These are phyloP conservation scores for Dipodomys spectabilis DNA, from an alignment of 2,113 vertebrate genomes.

Conservation along the genomic window DNA sequence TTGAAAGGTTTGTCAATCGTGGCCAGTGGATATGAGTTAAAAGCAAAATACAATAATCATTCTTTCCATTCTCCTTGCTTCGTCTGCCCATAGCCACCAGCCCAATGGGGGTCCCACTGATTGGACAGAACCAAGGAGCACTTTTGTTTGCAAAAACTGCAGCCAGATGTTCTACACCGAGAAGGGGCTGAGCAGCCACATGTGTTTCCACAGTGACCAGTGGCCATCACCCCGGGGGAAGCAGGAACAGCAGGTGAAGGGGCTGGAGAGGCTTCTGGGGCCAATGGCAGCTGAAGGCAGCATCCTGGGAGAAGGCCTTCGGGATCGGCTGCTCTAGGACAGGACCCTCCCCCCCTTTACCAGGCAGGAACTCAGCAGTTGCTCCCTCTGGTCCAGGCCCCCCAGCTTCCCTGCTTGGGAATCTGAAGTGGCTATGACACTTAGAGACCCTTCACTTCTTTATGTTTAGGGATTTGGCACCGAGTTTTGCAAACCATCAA, in stretches of 20 bases:
- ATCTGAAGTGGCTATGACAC: background rate
- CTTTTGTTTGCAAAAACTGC: slow-evolving; percentile 66
- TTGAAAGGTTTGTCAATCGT: background rate
- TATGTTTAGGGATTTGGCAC: slow-evolving; percentile 39
- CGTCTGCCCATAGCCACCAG: slow-evolving; percentile 47
- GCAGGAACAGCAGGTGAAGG: slow-evolving; percentile 81
- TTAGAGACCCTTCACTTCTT: background rate
- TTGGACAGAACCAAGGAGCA: slow-evolving; percentile 36
- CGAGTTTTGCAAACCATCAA: slow-evolving; percentile 61
- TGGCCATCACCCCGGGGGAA: slow-evolving; percentile 67
- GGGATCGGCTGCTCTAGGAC: background rate
- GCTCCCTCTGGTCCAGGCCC: no score
- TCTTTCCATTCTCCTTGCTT: background rate
- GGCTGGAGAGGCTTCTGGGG: accelerated
- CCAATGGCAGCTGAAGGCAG: background rate
- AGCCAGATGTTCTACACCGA: slow-evolving; percentile 76
- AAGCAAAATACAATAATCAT: background rate
- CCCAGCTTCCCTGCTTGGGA: background rate
- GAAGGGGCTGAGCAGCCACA: slow-evolving; percentile 76
- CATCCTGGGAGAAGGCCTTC: background rate
- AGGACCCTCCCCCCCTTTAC: no score
- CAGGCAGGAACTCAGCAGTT: background rate
- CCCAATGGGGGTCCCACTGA: slow-evolving; percentile 38
- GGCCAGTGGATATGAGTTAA: background rate
- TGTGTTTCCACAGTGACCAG: slow-evolving; percentile 78